phyloP scores from a whole-genome alignment of 2,113 vertebrate genomes.

The Polyodon spathula region DNA sequence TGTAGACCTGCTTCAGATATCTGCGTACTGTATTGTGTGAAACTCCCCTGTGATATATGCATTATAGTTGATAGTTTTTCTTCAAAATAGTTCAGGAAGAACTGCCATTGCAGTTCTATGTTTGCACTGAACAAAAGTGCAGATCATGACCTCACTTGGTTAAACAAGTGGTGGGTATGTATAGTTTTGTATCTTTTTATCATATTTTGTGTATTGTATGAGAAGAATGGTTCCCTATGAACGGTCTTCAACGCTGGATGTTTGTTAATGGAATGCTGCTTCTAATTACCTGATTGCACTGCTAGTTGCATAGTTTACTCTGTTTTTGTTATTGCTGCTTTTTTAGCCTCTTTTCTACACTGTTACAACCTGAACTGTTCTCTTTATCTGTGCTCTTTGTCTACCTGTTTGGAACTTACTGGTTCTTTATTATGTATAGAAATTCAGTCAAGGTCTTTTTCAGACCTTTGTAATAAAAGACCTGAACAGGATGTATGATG shows the following conservation, averaged over 20 bases:
- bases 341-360: conserved; percentile 30
- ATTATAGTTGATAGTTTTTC: conserved; percentile 11
- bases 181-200: conserved; percentile 18
- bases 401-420: conserved; percentile 14
- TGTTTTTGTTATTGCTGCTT: conserved; percentile 51
- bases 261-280: conserved; percentile 61
- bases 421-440: conserved; percentile 15
- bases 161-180: conserved; percentile 20
- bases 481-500: neutral
- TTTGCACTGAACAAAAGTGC: conserved; percentile 31
- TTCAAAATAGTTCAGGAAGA: conserved; percentile 16
- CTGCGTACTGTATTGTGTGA: conserved; percentile 44
- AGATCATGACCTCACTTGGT: conserved; percentile 12
- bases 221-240: conserved; percentile 24
- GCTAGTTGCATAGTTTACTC: conserved; percentile 44
- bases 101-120: conserved; percentile 12
- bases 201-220: conserved; percentile 43
- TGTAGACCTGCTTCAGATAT: conserved; percentile 23
- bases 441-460: neutral
- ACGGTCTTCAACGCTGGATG: conserved; percentile 54
- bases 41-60: neutral
- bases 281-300: conserved; percentile 60
- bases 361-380: conserved; percentile 24
- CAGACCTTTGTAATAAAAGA: conserved; percentile 26
- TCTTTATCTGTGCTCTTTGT: conserved; percentile 32